Base-by-base conservation (phyloP, 2,797 vertebrate species). In the Mus caroli region DNA sequence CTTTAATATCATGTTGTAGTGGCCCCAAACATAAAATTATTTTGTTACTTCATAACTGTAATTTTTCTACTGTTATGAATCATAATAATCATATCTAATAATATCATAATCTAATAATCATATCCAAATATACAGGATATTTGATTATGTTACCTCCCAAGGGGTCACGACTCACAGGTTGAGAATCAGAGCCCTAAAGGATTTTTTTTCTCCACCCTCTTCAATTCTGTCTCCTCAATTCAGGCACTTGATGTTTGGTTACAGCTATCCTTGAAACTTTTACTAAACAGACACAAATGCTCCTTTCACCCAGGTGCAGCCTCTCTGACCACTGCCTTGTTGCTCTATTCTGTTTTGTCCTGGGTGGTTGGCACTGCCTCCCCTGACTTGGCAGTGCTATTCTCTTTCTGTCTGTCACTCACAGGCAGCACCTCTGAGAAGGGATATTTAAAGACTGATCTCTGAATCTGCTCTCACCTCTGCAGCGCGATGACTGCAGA, bases 381-480 rank as follows among this genome's bases (percentile, higher is more conserved):
- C 31, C 19, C 1, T 24, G 20, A 20, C 31, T 40, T 83, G 73
- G 73, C 34, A 62, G n/a, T 9, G 31, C 3, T 5, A 26, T 50
- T 71, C 54, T 31, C 54, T 73, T 20, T 50, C 62, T n/a, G 17
- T 79, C 31, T 78, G 54, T 82, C n/a, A 37, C 24, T 75, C 62
- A 52, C 82, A 93, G 0, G 9, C 24, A 56, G 26, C 40, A 83
- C 40, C 26, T 73, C 83, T n/a, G 28, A 89, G 56, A 90, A 86
- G 46, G n/a, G 75, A 31, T 89, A 91, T 80, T 93, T 52, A 83
- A 84, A 96, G 69, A 31, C 12, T 31, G 79, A 77, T 20, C 43
- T 92, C 50, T 34, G 54, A 31, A 56, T 69, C 5, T 20, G 11
- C n/a, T 37, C 24, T 12, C 15, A 4, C 28, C 76, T 83, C 56